Percentiles rank a stretch among this genome's conserved stretches.
Conservation (phyloP, 2,113 vertebrate species). For the Crotophaga sulcirostris region DNA sequence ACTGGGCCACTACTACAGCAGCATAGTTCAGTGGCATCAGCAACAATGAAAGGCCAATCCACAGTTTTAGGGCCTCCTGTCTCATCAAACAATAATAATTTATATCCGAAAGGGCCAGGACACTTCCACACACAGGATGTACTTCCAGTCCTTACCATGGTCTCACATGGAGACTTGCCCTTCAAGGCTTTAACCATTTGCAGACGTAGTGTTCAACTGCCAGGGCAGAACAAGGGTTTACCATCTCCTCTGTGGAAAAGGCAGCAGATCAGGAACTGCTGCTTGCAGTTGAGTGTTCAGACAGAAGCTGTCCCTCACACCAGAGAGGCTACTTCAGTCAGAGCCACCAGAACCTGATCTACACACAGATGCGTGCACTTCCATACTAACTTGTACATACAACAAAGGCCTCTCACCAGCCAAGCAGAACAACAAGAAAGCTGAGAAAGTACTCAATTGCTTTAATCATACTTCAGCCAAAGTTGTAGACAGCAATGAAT, state of each 20-base stretch:
- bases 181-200: neutral
- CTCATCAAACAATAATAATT: neutral
- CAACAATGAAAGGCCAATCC: neutral
- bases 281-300: neutral
- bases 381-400: too few relatives aligned
- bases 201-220: neutral
- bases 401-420: neutral
- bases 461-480: neutral
- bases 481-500: neutral
- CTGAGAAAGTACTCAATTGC: neutral
- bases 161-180: fast-evolving
- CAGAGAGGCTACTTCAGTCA: neutral
- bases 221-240: neutral
- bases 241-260: neutral
- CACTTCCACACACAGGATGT: fast-evolving
- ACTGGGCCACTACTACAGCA: neutral
- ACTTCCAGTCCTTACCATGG: neutral
- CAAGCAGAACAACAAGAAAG: neutral
- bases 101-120: neutral
- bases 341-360: neutral
- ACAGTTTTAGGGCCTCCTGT: neutral
- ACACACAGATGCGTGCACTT: neutral
- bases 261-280: neutral
- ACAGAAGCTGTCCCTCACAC: neutral
- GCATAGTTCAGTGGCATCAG: neutral